A percentile compares a stretch with the other conserved stretches of the same genome.
These are phyloP conservation scores for Nanorana parkeri DNA, from an alignment of 2,113 vertebrate species.

Conservation along the genomic window DNA sequence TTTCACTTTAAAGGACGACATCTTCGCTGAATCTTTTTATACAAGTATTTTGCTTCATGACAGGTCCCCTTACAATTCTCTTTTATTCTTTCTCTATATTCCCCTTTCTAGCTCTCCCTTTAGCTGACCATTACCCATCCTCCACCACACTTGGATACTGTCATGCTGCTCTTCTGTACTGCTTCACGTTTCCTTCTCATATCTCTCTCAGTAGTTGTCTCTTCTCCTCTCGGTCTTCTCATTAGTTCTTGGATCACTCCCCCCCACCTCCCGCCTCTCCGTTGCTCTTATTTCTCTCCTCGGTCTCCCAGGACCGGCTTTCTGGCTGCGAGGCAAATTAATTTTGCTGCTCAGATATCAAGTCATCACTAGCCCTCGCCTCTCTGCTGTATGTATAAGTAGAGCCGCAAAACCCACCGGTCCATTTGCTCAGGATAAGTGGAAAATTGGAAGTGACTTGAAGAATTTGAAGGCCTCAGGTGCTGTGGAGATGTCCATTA, in stretches of 20 bases:
- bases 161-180: not conserved
- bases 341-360: constrained; percentile 29
- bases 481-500: constrained; percentile 30
- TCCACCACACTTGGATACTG: not conserved
- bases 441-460: constrained; percentile 37
- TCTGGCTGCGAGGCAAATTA: constrained; percentile 33
- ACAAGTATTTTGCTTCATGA: too few relatives aligned
- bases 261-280: not conserved
- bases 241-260: constrained; percentile 17
- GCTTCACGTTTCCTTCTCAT: not conserved
- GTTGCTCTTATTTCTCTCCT: constrained; percentile 22
- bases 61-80: too few relatives aligned
- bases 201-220: constrained; percentile 7
- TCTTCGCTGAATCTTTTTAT: too few relatives aligned
- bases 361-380: constrained; percentile 24
- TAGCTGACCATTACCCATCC: not conserved
- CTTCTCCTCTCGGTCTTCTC: constrained; percentile 10
- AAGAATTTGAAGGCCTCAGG: constrained; percentile 3
- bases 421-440: constrained; percentile 37
- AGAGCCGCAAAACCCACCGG: constrained; percentile 23
- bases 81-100: not conserved
- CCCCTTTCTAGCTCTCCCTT: too few relatives aligned
- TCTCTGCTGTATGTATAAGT: constrained; percentile 4
- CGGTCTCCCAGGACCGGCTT: constrained; percentile 27
- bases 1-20: too few relatives aligned